Evolutionary conservation across 2,113 vertebrate genomes (phyloP).

Genomic region (Rhinogobius similis): DNA sequence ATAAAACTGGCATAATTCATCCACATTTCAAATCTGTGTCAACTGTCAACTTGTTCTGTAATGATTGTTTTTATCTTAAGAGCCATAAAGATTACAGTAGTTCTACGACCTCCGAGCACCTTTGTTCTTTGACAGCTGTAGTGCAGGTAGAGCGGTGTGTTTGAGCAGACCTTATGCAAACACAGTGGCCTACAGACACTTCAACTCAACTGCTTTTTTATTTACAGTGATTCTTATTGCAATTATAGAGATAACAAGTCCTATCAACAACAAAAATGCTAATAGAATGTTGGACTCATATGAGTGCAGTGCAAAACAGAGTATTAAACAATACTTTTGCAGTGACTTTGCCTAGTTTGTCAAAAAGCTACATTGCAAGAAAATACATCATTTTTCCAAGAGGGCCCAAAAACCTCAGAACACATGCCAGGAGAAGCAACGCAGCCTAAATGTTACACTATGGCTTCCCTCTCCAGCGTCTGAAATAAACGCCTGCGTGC

Average conservation of each 20-base stretch:
- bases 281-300: not conserved
- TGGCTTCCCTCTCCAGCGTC: no score
- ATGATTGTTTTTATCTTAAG: slow-evolving; percentile 16
- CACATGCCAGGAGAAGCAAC: slow-evolving; percentile 1
- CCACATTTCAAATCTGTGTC: slow-evolving; percentile 39
- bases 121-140: slow-evolving; percentile 13
- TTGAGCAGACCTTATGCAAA: not conserved
- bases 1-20: slow-evolving; percentile 24
- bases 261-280: not conserved
- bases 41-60: slow-evolving; percentile 33
- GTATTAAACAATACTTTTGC: not conserved
- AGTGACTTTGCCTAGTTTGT: not conserved
- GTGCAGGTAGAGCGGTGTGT: slow-evolving; percentile 8
- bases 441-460: slow-evolving; percentile 33
- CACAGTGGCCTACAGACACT: not conserved
- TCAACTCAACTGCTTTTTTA: not conserved
- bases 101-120: not conserved
- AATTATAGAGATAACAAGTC: not conserved
- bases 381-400: no score
- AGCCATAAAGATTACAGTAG: slow-evolving; percentile 6
- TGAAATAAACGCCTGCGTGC: no score
- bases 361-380: slow-evolving; percentile 17
- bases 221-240: no score
- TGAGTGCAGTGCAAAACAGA: not conserved
- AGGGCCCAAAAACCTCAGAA: no score